phyloP scores from a whole-genome alignment of 2,797 vertebrate genomes.

The Sebastes miniatus region DNA sequence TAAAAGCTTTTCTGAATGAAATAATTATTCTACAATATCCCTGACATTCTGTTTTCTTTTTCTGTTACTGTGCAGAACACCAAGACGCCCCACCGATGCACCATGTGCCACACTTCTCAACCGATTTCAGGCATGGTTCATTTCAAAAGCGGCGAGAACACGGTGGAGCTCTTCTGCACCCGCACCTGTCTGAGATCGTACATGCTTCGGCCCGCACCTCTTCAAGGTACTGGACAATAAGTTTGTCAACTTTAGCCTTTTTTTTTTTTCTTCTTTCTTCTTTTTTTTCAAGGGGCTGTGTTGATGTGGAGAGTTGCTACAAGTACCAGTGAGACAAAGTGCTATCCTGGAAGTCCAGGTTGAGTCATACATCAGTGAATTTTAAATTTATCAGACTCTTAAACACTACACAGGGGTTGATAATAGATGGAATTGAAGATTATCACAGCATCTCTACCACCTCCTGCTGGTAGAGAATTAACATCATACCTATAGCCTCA shows the following conservation, averaged over 20 bases:
- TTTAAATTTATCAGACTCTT: too few species aligned
- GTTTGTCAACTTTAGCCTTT: too few species aligned
- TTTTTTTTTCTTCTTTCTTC: too few species aligned
- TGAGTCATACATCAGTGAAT: too few species aligned
- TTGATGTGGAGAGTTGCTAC: too few species aligned
- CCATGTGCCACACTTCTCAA: neutral
- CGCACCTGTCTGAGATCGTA: constrained; percentile 16
- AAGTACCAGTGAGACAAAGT: too few species aligned
- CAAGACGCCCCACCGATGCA: neutral
- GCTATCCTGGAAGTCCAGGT: too few species aligned
- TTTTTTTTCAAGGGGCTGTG: too few species aligned
- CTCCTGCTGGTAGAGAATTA: neutral
- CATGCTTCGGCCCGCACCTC: rapidly evolving
- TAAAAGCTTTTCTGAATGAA: neutral
- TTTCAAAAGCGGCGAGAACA: neutral
- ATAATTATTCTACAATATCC: neutral
- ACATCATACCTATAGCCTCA: too few species aligned
- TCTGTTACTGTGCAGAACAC: constrained; percentile 23
- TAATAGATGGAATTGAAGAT: too few species aligned
- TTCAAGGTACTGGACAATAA: neutral
- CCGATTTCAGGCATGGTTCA: constrained; percentile 17
- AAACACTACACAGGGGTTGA: too few species aligned
- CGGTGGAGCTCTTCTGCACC: constrained; percentile 49
- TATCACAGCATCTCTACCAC: too few species aligned
- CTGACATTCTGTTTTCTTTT: neutral